These are phyloP conservation scores for Oxyura jamaicensis DNA, from an alignment of 2,113 vertebrate genomes.

Conservation along the genomic window DNA sequence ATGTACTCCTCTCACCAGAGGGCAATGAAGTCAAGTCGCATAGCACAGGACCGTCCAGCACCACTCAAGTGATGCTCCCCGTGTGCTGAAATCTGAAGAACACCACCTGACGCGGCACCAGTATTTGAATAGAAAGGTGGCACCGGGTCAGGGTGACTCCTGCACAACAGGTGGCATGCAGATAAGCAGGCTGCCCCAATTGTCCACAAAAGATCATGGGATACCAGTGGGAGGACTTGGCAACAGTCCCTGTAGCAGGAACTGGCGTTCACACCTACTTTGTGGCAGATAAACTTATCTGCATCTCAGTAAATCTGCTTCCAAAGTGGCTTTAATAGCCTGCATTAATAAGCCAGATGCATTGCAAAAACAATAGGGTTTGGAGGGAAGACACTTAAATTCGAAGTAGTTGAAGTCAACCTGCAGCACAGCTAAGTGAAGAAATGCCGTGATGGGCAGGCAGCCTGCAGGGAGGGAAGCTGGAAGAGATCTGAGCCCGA, in stretches of 20 bases:
- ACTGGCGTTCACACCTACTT: slow-evolving; percentile 44
- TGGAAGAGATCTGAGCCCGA: not conserved
- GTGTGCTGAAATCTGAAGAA: slow-evolving; percentile 6
- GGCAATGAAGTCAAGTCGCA: slow-evolving; percentile 49
- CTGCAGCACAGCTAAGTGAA: not conserved
- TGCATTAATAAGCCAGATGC: not conserved
- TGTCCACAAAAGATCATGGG: not conserved
- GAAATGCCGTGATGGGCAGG: not conserved
- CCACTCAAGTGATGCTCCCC: not conserved
- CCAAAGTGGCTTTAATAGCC: not conserved
- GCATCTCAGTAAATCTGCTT: slow-evolving; percentile 13
- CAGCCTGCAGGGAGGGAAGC: not conserved
- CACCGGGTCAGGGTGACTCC: slow-evolving; percentile 45
- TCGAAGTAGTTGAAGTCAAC: not conserved
- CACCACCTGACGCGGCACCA: not conserved
- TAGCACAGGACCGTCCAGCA: not conserved
- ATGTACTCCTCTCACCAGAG: slow-evolving; percentile 50
- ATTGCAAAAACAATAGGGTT: not conserved
- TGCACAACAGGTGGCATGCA: slow-evolving; percentile 42
- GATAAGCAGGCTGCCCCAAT: slow-evolving; percentile 4
- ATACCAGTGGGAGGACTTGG: slow-evolving; percentile 10
- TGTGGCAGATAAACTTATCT: slow-evolving; percentile 30
- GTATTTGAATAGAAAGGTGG: slow-evolving; percentile 37
- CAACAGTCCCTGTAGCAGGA: not conserved
- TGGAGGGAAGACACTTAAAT: not conserved